phyloP scores from a whole-genome alignment of 2,113 vertebrate genomes.

The Pedetes capensis region DNA sequence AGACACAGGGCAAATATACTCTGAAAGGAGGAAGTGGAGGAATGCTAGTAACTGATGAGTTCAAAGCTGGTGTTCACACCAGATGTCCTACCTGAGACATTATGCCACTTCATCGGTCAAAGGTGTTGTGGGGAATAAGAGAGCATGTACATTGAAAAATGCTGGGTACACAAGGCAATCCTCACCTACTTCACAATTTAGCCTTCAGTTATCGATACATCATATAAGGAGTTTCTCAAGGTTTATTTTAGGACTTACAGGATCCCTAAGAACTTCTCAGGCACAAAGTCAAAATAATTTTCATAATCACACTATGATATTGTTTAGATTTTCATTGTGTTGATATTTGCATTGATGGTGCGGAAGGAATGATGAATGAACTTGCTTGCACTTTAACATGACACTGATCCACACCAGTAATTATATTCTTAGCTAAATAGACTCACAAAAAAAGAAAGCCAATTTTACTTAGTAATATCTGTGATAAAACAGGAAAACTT shows the following conservation, averaged over 20 bases:
- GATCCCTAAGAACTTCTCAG: not conserved
- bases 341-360: not conserved
- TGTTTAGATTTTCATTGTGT: not conserved
- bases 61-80: not conserved
- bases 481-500: not conserved
- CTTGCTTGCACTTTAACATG: not conserved
- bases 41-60: not conserved
- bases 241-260: not conserved
- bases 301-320: not conserved
- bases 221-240: not conserved
- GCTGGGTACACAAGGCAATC: not conserved
- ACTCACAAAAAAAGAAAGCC: not conserved
- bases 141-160: accelerated
- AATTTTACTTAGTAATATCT: not conserved
- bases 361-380: not conserved
- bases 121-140: not conserved
- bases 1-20: not conserved
- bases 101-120: not conserved
- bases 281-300: not conserved
- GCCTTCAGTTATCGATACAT: not conserved
- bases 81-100: not conserved
- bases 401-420: not conserved
- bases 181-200: not conserved
- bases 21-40: not conserved
- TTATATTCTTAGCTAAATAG: not conserved